These are phyloP conservation scores for Augochlorella aurata DNA, from an alignment of 2,888 invertebrate species.

Conservation along the genomic window DNA sequence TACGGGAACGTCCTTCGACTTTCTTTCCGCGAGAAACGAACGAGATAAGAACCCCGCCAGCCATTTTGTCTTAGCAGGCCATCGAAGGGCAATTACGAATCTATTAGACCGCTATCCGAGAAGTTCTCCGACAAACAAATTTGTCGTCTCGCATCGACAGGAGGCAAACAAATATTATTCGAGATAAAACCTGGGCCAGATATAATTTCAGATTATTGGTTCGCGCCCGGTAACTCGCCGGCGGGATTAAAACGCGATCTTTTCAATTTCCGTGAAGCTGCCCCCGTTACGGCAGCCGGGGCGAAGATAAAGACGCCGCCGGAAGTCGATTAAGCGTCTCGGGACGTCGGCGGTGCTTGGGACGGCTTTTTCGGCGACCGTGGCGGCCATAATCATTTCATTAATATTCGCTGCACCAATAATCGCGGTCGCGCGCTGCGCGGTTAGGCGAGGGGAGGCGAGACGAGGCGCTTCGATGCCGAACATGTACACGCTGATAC, in stretches of 20 bases:
- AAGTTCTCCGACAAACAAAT: neutral
- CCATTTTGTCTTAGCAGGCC: too few species aligned
- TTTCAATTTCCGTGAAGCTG: neutral
- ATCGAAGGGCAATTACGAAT: neutral
- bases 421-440: slow-evolving; percentile 38
- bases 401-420: slow-evolving; percentile 64
- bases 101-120: neutral
- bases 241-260: neutral
- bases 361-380: slow-evolving; percentile 24
- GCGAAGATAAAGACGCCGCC: neutral
- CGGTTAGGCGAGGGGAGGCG: too few species aligned
- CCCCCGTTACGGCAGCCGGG: neutral
- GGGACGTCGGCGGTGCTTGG: neutral
- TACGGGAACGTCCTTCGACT: too few species aligned
- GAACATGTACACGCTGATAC: neutral
- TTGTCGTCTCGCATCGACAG: neutral
- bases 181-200: neutral
- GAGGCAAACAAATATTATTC: neutral
- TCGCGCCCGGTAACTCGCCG: neutral
- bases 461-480: neutral
- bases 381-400: slow-evolving; percentile 53
- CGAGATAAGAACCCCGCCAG: too few species aligned
- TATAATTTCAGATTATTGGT: neutral
- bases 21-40: too few species aligned
- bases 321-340: slow-evolving; percentile 2